Evolutionary conservation across 2,113 vertebrate species (phyloP).

Genomic region (Syngnathus floridae): DNA sequence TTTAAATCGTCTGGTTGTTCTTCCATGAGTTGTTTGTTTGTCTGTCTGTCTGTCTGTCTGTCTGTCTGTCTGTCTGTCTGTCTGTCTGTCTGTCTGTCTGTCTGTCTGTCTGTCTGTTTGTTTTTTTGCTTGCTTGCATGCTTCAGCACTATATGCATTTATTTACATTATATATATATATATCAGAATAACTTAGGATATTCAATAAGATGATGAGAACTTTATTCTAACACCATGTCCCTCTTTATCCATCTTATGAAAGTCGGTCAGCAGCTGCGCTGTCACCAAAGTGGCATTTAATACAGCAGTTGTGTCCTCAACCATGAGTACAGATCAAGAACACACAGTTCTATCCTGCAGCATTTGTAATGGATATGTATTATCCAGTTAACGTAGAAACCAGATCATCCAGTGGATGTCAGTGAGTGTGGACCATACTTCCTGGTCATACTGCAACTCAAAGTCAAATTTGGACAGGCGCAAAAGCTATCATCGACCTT

Average conservation of each 20-base stretch:
- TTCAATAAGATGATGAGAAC: neutral
- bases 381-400: conserved; percentile 12
- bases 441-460: conserved; percentile 26
- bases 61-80: too few species aligned
- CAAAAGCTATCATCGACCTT: conserved; percentile 32
- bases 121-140: too few species aligned
- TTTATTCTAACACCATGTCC: conserved; percentile 13
- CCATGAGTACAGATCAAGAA: conserved; percentile 8
- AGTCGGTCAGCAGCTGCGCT: neutral
- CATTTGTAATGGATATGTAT: conserved; percentile 7
- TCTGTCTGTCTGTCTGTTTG: too few species aligned
- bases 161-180: neutral
- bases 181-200: neutral
- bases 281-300: neutral
- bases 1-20: too few species aligned
- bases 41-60: too few species aligned
- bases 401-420: conserved; percentile 45
- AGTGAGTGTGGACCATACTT: conserved; percentile 37
- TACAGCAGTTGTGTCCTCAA: conserved; percentile 25
- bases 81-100: too few species aligned
- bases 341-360: neutral
- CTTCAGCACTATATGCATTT: too few species aligned
- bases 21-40: too few species aligned
- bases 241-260: conserved; percentile 21
- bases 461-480: conserved; percentile 38